Percentiles rank a stretch among this genome's conserved stretches.
Evolutionary conservation across 2,888 invertebrate species (phyloP).

Genomic region (Junonia oenone): DNA sequence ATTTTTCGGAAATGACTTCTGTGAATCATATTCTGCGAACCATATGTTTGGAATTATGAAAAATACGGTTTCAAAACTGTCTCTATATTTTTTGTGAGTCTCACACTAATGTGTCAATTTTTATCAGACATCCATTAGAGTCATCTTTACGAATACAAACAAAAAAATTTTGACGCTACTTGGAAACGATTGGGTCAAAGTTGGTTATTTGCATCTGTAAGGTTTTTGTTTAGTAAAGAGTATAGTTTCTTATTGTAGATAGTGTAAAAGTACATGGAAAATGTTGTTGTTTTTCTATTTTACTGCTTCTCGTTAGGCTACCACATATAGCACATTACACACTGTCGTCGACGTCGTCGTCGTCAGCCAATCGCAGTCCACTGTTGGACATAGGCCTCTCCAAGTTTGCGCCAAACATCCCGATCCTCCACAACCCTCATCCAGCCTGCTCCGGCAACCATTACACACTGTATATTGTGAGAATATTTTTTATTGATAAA

Average conservation of each 20-base stretch:
- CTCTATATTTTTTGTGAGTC: constrained; percentile 18
- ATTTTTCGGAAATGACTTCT: constrained; percentile 19
- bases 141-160: neutral
- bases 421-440: too few relatives aligned
- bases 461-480: too few relatives aligned
- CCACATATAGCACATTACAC: too few relatives aligned
- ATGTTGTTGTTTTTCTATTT: neutral
- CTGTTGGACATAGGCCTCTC: too few relatives aligned
- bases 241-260: neutral
- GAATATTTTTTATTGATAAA: too few relatives aligned
- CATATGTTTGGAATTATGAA: constrained; percentile 20
- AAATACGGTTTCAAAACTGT: constrained; percentile 17
- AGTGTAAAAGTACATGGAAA: neutral
- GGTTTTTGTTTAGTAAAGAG: neutral
- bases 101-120: constrained; percentile 26
- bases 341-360: too few relatives aligned
- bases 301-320: neutral
- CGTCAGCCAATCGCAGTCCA: too few relatives aligned
- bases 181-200: constrained; percentile 17
- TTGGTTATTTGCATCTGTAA: constrained; percentile 18
- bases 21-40: constrained; percentile 12
- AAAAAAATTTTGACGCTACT: constrained; percentile 19
- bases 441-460: too few relatives aligned
- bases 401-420: too few relatives aligned
- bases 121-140: constrained; percentile 17